Conservation (phyloP, 2,797 vertebrate species). For the Acanthornis magna region DNA sequence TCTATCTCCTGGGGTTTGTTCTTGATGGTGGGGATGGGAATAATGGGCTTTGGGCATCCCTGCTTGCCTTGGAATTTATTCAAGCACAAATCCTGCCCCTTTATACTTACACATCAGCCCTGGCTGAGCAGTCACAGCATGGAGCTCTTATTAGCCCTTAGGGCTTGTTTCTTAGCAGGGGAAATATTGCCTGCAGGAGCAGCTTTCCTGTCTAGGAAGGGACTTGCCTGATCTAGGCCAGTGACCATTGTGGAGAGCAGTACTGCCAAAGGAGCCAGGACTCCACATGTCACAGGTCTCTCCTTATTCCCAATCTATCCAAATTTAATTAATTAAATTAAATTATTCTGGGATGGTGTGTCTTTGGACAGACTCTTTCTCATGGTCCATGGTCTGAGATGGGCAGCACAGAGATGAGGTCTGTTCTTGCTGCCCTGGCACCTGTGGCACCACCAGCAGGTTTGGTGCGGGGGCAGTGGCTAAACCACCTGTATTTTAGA, state of each 20-base stretch:
- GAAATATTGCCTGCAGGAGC: background rate
- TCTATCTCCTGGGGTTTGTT: background rate
- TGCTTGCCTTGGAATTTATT: background rate
- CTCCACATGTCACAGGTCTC: background rate
- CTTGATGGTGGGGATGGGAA: background rate
- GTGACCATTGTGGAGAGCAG: accelerated
- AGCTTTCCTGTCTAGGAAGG: background rate
- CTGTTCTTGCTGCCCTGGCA: background rate
- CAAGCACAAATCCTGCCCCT: background rate
- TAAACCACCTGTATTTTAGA: background rate
- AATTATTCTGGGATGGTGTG: too few species aligned
- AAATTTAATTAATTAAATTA: too few species aligned
- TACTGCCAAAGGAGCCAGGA: background rate
- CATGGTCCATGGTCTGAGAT: background rate
- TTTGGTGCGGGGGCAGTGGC: background rate
- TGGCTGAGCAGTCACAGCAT: background rate
- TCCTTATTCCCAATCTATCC: accelerated
- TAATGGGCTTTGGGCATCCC: background rate
- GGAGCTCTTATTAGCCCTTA: background rate
- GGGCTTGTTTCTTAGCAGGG: background rate
- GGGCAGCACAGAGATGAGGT: background rate
- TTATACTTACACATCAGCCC: background rate
- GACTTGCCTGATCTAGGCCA: background rate
- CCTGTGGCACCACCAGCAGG: accelerated
- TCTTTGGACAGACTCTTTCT: background rate